These are phyloP conservation scores for Myrmecobius fasciatus DNA, from an alignment of 2,113 vertebrate species.

Conservation along the genomic window DNA sequence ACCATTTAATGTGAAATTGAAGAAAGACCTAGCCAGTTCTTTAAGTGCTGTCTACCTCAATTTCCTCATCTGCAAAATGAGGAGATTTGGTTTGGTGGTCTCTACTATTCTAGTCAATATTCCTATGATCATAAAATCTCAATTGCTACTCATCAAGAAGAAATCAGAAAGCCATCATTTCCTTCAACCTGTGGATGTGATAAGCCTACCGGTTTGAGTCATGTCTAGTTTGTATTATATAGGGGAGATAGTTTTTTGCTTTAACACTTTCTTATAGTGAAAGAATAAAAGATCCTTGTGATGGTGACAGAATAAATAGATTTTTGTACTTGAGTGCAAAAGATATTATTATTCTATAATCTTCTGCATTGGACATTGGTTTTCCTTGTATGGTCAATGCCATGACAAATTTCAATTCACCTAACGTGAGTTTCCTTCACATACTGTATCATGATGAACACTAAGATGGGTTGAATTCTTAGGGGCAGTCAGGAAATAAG, in stretches of 20 bases:
- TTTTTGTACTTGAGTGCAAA: conserved; percentile 55
- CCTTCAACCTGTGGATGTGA: conserved; percentile 12
- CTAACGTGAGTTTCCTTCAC: conserved; percentile 46
- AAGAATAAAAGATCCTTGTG: conserved; percentile 65
- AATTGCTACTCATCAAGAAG: background rate
- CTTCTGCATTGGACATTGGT: conserved; percentile 32
- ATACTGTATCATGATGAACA: conserved; percentile 20
- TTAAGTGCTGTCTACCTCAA: background rate
- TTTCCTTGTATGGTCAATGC: conserved; percentile 53
- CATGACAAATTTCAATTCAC: conserved; percentile 58
- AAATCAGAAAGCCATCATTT: background rate
- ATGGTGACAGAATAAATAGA: conserved; percentile 64
- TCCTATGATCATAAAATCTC: background rate
- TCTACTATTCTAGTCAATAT: background rate
- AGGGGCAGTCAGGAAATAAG: conserved; percentile 49
- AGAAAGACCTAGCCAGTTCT: background rate
- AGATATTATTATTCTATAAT: background rate
- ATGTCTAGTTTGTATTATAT: background rate
- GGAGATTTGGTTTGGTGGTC: background rate
- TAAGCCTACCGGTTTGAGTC: conserved; percentile 65
- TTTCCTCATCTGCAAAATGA: too few relatives aligned
- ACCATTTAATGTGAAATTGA: too few relatives aligned
- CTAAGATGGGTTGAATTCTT: conserved; percentile 39
- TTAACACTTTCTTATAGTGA: conserved; percentile 64
- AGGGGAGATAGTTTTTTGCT: conserved; percentile 62